A percentile compares a stretch with the other conserved stretches of the same genome.
phyloP scores from a whole-genome alignment of 2,113 vertebrate genomes.

The Paramormyrops kingsleyae region DNA sequence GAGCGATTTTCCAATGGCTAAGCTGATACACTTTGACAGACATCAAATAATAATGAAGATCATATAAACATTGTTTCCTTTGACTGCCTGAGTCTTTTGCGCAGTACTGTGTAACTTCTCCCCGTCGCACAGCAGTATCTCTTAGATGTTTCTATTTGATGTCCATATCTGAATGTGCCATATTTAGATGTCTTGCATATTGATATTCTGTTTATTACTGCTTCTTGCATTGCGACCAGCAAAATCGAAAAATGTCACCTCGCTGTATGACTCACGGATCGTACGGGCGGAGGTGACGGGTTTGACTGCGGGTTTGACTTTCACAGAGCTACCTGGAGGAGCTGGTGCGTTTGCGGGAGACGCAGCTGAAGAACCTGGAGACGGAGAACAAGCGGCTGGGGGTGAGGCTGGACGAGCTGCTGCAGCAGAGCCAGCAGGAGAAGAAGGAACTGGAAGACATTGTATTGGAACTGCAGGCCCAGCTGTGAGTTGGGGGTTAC shows the following conservation, averaged over 20 bases:
- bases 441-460: conserved; percentile 89
- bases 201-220: not conserved
- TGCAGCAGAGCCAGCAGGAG: conserved; percentile 81
- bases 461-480: conserved; percentile 90
- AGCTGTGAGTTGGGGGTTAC: conserved; percentile 75
- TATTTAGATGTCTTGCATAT: not conserved
- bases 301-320: not conserved
- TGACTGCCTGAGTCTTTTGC: not conserved
- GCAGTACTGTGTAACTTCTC: not conserved
- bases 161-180: not conserved
- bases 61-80: not conserved
- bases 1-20: not conserved
- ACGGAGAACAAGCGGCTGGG: conserved; percentile 82
- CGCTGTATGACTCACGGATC: not conserved
- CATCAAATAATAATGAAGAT: not conserved
- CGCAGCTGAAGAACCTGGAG: conserved; percentile 92
- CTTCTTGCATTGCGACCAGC: not conserved
- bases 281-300: not conserved
- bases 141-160: not conserved
- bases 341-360: conserved; percentile 86
- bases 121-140: not conserved
- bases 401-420: conserved; percentile 77
- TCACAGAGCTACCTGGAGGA: conserved; percentile 91
- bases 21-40: not conserved
- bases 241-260: not conserved